Evolutionary conservation across 2,888 invertebrate species (phyloP).

Genomic region (Mactromeris polynyma): DNA sequence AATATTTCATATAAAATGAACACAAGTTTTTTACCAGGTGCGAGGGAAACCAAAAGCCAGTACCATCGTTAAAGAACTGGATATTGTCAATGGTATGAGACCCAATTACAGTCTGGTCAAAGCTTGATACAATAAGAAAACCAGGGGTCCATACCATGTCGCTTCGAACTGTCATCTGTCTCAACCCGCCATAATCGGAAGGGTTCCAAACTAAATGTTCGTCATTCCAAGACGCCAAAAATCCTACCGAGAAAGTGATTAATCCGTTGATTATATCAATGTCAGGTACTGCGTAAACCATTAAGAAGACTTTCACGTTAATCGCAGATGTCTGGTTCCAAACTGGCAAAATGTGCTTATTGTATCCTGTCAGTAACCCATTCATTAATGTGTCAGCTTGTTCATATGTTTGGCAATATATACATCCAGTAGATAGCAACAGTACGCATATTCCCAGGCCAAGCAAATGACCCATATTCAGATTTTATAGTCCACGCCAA

Average conservation of each 20-base stretch:
- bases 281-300: conserved; percentile 55
- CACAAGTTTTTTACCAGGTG: neutral
- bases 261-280: conserved; percentile 62
- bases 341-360: conserved; percentile 53
- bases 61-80: neutral
- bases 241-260: conserved; percentile 52
- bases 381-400: conserved; percentile 9
- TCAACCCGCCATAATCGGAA: conserved; percentile 21
- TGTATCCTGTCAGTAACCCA: conserved; percentile 28
- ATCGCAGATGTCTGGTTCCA: conserved; percentile 32
- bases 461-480: neutral
- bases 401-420: neutral
- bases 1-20: neutral
- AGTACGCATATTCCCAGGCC: neutral
- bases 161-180: conserved; percentile 22
- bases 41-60: neutral
- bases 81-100: neutral
- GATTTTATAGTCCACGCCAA: neutral
- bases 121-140: neutral
- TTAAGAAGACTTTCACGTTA: conserved; percentile 27
- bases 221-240: conserved; percentile 62
- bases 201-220: conserved; percentile 50
- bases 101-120: neutral
- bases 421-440: neutral
- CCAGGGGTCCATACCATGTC: conserved; percentile 61